Percentiles rank a stretch among this genome's conserved stretches.
Conservation (phyloP, 2,888 invertebrate species). For the Gordius sp. region DNA sequence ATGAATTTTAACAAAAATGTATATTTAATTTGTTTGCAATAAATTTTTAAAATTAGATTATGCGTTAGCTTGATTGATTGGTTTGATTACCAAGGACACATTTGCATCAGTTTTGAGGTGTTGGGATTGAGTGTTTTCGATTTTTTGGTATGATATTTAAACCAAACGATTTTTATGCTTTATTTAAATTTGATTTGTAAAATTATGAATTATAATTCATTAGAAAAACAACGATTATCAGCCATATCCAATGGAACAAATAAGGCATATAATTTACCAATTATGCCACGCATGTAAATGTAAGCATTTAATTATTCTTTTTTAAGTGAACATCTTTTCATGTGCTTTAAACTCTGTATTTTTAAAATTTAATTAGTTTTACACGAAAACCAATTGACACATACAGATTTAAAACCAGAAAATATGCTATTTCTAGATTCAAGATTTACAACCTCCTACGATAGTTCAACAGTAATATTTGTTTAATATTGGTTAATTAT, state of each 20-base stretch:
- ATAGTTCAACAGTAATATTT: conserved; percentile 24
- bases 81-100: conserved; percentile 31
- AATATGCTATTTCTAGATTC: conserved; percentile 30
- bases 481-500: neutral
- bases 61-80: conserved; percentile 29
- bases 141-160: conserved; percentile 25
- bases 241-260: conserved; percentile 30
- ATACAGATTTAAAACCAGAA: conserved; percentile 31
- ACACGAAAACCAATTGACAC: conserved; percentile 29
- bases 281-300: conserved; percentile 29
- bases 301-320: conserved; percentile 24
- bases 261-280: conserved; percentile 30
- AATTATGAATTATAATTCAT: conserved; percentile 20
- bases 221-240: conserved; percentile 30
- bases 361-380: conserved; percentile 19
- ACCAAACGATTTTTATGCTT: neutral
- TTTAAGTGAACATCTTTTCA: too few relatives aligned
- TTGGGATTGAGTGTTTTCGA: conserved; percentile 30
- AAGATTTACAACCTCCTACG: conserved; percentile 23
- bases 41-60: conserved; percentile 24
- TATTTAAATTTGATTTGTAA: neutral
- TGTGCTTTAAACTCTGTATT: too few relatives aligned
- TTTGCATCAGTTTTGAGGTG: conserved; percentile 27
- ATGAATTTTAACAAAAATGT: neutral
- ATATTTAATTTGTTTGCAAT: conserved; percentile 6